Percentiles rank a stretch among this genome's conserved stretches.
Conservation (phyloP, 2,113 vertebrate species). For the Callionymus lyra region DNA sequence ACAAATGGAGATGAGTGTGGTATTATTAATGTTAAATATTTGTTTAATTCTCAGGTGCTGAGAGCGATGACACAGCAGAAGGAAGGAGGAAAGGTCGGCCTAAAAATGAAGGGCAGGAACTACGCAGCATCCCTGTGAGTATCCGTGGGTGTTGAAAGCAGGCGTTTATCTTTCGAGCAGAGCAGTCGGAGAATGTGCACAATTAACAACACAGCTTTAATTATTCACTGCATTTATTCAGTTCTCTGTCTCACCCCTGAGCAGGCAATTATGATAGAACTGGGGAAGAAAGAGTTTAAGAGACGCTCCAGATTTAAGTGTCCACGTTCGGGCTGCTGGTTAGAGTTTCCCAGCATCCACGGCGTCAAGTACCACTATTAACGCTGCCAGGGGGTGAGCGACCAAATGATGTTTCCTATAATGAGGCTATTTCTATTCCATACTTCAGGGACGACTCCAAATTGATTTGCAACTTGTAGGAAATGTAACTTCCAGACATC, state of each 20-base stretch:
- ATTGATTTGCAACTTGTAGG: constrained; percentile 3
- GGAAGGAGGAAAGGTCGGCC: constrained; percentile 87
- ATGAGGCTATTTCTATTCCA: constrained; percentile 10
- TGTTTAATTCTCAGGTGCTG: constrained; percentile 57
- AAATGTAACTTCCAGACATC: not conserved
- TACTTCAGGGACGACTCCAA: constrained; percentile 11
- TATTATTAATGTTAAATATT: no score
- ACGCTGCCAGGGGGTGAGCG: constrained; percentile 90
- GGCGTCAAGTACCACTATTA: constrained; percentile 97
- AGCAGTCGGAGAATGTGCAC: constrained; percentile 26
- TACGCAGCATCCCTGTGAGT: constrained; percentile 92
- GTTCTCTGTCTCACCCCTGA: constrained; percentile 38
- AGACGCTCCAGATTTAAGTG: constrained; percentile 87
- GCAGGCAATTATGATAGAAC: constrained; percentile 84
- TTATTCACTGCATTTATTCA: constrained; percentile 16
- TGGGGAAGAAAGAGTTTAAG: constrained; percentile 97
- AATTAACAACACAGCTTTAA: constrained; percentile 12
- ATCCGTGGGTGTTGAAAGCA: constrained; percentile 23
- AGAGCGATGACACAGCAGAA: constrained; percentile 74
- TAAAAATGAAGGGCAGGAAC: constrained; percentile 80
- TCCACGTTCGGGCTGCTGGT: constrained; percentile 89
- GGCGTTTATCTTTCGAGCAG: constrained; percentile 18
- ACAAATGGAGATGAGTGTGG: no score
- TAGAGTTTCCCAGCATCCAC: constrained; percentile 96
- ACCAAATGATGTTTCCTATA: constrained; percentile 27